These are phyloP conservation scores for Netelia fuscicornis DNA, from an alignment of 2,888 invertebrate species.

Conservation along the genomic window DNA sequence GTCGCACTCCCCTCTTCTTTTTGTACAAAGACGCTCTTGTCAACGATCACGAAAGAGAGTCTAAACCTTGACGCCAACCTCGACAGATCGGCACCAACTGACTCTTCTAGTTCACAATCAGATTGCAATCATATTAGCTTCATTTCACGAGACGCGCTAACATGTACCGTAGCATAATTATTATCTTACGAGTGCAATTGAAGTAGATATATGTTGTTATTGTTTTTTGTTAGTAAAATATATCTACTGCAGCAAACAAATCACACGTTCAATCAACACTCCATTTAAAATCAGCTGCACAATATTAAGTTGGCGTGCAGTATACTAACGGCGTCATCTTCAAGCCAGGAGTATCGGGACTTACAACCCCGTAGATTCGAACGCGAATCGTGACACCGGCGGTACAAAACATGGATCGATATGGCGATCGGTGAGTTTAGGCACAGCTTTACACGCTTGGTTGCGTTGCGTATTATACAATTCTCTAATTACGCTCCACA, in stretches of 20 bases:
- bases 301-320: constrained; percentile 21
- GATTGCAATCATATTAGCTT: not conserved
- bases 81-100: not conserved
- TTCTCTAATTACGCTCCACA: constrained; percentile 68
- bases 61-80: not conserved
- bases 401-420: constrained; percentile 59
- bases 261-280: not conserved
- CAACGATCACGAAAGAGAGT: not conserved
- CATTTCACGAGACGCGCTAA: not conserved
- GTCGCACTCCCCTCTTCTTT: no score
- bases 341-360: constrained; percentile 5
- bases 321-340: constrained; percentile 1
- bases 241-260: not conserved
- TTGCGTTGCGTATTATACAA: constrained; percentile 63
- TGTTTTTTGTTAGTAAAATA: not conserved
- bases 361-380: constrained; percentile 12
- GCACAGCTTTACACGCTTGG: constrained; percentile 66
- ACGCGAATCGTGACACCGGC: not conserved
- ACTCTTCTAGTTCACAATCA: not conserved
- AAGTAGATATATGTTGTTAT: not conserved
- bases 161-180: not conserved
- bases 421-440: constrained; percentile 71
- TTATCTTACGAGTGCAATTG: no score
- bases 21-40: no score
- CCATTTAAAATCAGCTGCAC: not conserved